These are phyloP conservation scores for Astur gentilis DNA, from an alignment of 2,113 vertebrate species.

Conservation along the genomic window DNA sequence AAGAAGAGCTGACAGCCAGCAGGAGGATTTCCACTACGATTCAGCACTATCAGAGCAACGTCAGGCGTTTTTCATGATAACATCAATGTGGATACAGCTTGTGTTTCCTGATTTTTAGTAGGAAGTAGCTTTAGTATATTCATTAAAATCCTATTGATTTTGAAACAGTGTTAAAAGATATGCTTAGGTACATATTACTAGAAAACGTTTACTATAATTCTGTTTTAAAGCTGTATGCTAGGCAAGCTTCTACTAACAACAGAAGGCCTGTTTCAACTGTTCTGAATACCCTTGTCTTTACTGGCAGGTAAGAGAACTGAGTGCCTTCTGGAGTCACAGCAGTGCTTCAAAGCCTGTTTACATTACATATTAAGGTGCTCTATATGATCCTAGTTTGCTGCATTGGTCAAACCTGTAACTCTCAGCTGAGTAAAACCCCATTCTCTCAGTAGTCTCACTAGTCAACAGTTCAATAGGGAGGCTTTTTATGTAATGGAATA, in stretches of 20 bases:
- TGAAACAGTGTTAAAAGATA: background rate
- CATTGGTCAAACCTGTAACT: background rate
- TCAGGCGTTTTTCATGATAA: background rate
- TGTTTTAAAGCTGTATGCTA: background rate
- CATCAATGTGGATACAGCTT: background rate
- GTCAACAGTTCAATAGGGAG: background rate
- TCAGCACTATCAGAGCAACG: background rate
- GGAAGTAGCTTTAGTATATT: background rate
- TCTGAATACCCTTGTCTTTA: background rate
- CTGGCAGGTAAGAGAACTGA: background rate
- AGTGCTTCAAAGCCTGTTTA: background rate
- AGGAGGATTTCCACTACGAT: accelerated
- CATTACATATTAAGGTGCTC: background rate
- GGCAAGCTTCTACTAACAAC: background rate
- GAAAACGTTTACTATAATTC: background rate
- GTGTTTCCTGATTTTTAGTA: background rate
- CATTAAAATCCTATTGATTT: background rate
- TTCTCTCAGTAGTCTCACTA: background rate
- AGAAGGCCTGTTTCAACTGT: background rate
- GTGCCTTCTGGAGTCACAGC: background rate
- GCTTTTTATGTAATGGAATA: background rate
- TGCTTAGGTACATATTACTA: accelerated
- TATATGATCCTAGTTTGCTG: background rate
- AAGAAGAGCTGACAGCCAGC: background rate
- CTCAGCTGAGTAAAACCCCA: background rate